Evolutionary conservation across 35 echinoderm and acorn worm species (phyloP), one percentile per base, ranked within the genome.

Genomic region (Apostichopus parvimensis): DNA sequence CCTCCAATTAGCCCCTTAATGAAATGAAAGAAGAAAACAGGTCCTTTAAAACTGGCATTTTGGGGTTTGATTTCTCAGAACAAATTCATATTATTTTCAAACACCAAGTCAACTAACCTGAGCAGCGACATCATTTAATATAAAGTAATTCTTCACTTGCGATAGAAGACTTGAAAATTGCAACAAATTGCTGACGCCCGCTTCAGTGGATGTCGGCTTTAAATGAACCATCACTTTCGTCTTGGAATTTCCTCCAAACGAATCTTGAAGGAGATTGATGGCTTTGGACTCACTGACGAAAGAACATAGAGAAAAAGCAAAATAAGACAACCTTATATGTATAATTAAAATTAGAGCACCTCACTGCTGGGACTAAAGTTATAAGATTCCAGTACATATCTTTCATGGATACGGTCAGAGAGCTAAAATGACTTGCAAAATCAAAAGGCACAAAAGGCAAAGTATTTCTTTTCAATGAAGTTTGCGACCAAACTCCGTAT

Each of bases 151-250:
- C 57, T 28, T 93, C 73, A 96, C 87, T 76, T 79, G 53, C 0
- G 87, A 24, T 4, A 96, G 77, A 26, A 91, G 89, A 4, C 59
- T 64, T 53, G 95, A 91, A 54, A 96, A 66, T 7, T 78, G 87
- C 6, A 99, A 88, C 18, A 94, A 62, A 54, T 70, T 68, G 77
- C 89, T 85, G 22, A 92, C 87, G 15, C 45, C 89, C 7, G 26
- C 76, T 22, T 85, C 75, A 9, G 77, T 87, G 55, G 93, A 91
- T 4, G 76, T 70, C 45, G 93, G 93, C 23, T 79, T 92, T 26
- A 96, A 94, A 60, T 99, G 95, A 23, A 99, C 92, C 76, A 99
- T 93, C 17, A 93, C 95, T 77, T 95, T 96, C 6, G 97, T 99
- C 34, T 94, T 92, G 24, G 91, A 94, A 56, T 99, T 99, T 28